Evolutionary conservation across 1,140 invertebrate genomes (phyloP).

Genomic region (Philaenus spumarius): DNA sequence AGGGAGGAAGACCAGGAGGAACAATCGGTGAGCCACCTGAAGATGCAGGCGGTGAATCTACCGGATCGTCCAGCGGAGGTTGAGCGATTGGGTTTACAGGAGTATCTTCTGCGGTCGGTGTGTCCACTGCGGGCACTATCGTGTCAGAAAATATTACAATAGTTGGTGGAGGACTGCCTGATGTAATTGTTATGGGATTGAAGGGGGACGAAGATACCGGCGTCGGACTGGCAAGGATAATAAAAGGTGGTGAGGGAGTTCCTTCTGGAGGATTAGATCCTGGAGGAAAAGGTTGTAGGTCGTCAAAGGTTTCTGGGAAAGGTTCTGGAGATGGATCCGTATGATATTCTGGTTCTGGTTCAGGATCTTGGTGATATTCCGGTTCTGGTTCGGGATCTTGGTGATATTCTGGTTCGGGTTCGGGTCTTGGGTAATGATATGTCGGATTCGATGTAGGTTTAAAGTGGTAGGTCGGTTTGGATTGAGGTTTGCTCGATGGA

Average conservation of each 20-base stretch:
- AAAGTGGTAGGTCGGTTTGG: not conserved
- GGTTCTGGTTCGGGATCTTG: not conserved
- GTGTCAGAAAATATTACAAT: constrained; percentile 24
- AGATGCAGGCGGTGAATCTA: constrained; percentile 1
- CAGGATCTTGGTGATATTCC: not conserved
- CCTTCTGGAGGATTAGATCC: not conserved
- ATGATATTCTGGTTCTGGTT: not conserved
- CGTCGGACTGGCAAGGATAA: constrained; percentile 9
- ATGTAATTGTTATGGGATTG: constrained; percentile 13
- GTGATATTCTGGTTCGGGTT: not conserved
- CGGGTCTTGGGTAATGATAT: constrained; percentile 1
- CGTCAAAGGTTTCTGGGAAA: not conserved
- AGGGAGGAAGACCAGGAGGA: constrained; percentile 9
- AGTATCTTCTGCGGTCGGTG: constrained; percentile 8
- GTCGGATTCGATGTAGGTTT: not conserved
- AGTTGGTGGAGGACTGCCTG: constrained; percentile 25
- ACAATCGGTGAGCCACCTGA: constrained; percentile 4
- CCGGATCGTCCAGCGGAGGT: constrained; percentile 6
- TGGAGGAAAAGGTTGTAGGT: not conserved
- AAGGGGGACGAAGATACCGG: constrained; percentile 7
- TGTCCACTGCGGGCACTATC: not conserved
- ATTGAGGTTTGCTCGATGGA: not conserved
- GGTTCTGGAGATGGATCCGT: constrained; percentile 4
- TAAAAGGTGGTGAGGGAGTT: not conserved
- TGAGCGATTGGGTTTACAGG: not conserved